A percentile compares a stretch with the other conserved stretches of the same genome.
Evolutionary conservation across 1,140 invertebrate species (phyloP).

Genomic region (Zaprionus tsacasi): DNA sequence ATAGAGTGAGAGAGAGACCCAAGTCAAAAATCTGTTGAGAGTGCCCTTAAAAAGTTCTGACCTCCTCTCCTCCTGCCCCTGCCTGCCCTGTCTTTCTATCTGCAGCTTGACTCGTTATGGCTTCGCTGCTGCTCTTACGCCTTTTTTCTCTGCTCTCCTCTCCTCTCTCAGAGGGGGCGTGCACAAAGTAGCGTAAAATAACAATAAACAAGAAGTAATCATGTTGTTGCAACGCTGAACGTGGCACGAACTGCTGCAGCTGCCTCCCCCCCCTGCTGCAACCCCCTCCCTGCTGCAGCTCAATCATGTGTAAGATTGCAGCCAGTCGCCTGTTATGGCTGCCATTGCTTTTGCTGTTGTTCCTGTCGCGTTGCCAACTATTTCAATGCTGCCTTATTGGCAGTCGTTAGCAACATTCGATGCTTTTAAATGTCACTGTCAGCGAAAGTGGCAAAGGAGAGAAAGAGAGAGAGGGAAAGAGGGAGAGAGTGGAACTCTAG

Average conservation of each 20-base stretch:
- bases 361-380: slow-evolving; percentile 38
- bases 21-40: slow-evolving; percentile 30
- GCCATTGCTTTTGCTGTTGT: slow-evolving; percentile 20
- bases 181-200: slow-evolving; percentile 72
- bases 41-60: slow-evolving; percentile 14
- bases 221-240: slow-evolving; percentile 56
- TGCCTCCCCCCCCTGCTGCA: neutral
- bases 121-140: neutral
- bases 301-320: slow-evolving; percentile 77
- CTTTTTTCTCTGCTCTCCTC: neutral
- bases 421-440: slow-evolving; percentile 55
- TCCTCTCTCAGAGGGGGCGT: neutral
- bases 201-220: slow-evolving; percentile 81
- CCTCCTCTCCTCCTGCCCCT: neutral
- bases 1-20: slow-evolving; percentile 24
- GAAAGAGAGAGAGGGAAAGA: neutral
- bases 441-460: slow-evolving; percentile 46
- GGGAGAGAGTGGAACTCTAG: neutral
- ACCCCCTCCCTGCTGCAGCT: slow-evolving; percentile 32
- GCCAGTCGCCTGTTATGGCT: slow-evolving; percentile 27
- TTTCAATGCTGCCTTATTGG: slow-evolving; percentile 51
- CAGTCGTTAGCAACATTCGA: slow-evolving; percentile 49
- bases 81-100: neutral
- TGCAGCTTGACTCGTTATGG: slow-evolving; percentile 23
- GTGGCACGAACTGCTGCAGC: slow-evolving; percentile 5